A percentile compares a stretch with the other conserved stretches of the same genome.
Conservation (phyloP, 2,888 invertebrate species). For the Mesochorus sp. region DNA sequence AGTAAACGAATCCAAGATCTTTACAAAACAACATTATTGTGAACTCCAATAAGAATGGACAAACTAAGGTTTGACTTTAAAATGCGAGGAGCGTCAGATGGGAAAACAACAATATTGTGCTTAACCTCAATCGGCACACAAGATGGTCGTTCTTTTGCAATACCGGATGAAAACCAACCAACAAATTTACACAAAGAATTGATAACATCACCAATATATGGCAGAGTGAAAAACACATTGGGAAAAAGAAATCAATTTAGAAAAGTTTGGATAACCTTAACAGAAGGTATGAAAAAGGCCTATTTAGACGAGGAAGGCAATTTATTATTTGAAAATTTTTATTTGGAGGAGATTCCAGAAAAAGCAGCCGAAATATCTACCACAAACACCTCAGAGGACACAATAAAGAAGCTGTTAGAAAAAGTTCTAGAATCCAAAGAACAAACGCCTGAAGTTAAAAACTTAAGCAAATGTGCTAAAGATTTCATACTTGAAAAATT, state of each 20-base stretch:
- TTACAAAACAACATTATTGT: slow-evolving; percentile 24
- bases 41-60: neutral
- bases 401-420: slow-evolving; percentile 4
- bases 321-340: slow-evolving; percentile 54
- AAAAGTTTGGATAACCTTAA: slow-evolving; percentile 63
- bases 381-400: slow-evolving; percentile 5
- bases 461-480: slow-evolving; percentile 33
- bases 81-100: slow-evolving; percentile 4
- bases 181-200: slow-evolving; percentile 43
- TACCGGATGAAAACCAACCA: slow-evolving; percentile 59
- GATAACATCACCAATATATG: slow-evolving; percentile 48
- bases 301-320: slow-evolving; percentile 65
- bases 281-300: slow-evolving; percentile 43
- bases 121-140: slow-evolving; percentile 55
- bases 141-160: slow-evolving; percentile 42
- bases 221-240: slow-evolving; percentile 61
- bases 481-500: slow-evolving; percentile 46
- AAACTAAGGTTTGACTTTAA: slow-evolving; percentile 10
- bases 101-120: slow-evolving; percentile 1
- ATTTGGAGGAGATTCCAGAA: neutral
- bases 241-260: slow-evolving; percentile 62
- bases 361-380: neutral
- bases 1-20: neutral
- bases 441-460: slow-evolving; percentile 11
- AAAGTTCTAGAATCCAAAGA: slow-evolving; percentile 9